These are phyloP conservation scores for Bryconaethiops microstoma DNA, from an alignment of 2,797 vertebrate species.

Conservation along the genomic window DNA sequence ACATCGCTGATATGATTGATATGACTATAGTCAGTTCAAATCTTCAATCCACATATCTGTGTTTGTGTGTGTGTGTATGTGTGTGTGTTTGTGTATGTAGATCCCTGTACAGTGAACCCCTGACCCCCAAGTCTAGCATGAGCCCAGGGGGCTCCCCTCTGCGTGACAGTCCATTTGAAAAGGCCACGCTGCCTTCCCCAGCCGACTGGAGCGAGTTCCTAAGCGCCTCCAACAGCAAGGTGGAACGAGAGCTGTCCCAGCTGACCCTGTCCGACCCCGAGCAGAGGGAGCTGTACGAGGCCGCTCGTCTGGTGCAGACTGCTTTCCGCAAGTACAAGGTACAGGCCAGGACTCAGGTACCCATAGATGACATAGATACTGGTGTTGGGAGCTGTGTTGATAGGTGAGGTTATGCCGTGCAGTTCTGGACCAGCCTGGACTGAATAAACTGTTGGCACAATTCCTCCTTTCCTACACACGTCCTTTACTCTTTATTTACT, in stretches of 20 bases:
- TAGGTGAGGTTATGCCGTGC: conserved; percentile 24
- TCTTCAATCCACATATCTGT: neutral
- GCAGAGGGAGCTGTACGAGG: conserved; percentile 97
- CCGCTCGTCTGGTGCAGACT: conserved; percentile 96
- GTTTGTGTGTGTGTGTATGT: neutral
- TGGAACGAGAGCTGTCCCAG: conserved; percentile 97
- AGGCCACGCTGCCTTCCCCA: conserved; percentile 88
- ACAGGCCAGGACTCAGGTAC: conserved; percentile 65
- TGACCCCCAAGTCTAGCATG: conserved; percentile 92
- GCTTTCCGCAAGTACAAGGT: conserved; percentile 99
- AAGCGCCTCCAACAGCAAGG: conserved; percentile 94
- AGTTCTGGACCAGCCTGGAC: neutral
- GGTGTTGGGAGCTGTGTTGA: conserved; percentile 13
- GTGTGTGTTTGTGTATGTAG: conserved; percentile 66
- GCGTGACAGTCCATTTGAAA: conserved; percentile 86
- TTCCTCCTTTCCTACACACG: conserved; percentile 52
- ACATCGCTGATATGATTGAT: neutral
- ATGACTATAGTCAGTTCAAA: neutral
- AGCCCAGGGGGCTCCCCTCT: conserved; percentile 90
- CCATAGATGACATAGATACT: neutral
- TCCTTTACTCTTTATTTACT: conserved; percentile 46
- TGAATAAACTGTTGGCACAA: conserved; percentile 10
- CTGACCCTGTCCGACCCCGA: conserved; percentile 97
- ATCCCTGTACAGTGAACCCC: conserved; percentile 90
- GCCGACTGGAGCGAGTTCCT: conserved; percentile 98